These are phyloP conservation scores for Pristionchus mayeri DNA, from an alignment of 2,888 invertebrate genomes.

Conservation along the genomic window DNA sequence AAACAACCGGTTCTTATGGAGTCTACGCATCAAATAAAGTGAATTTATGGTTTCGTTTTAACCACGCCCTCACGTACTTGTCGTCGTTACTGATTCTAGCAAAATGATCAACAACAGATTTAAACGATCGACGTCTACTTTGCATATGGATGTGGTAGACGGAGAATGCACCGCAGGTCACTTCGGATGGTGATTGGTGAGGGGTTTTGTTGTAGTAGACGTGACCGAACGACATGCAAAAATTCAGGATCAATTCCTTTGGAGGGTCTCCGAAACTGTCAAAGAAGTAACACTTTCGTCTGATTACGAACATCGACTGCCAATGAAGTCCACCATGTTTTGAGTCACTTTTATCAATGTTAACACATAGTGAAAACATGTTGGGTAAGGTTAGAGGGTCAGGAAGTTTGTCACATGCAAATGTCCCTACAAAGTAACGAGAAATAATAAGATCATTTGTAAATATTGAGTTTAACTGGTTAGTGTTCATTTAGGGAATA, in stretches of 20 bases:
- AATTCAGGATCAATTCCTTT: neutral
- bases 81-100: neutral
- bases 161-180: slow-evolving; percentile 3
- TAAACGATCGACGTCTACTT: neutral
- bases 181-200: neutral
- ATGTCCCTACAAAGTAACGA: neutral
- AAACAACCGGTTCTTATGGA: slow-evolving; percentile 8
- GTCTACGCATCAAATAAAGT: slow-evolving; percentile 17
- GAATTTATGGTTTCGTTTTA: neutral
- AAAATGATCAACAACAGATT: neutral
- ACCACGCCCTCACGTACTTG: neutral
- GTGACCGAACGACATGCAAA: neutral
- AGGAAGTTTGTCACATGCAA: slow-evolving; percentile 1
- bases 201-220: neutral
- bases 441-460: neutral
- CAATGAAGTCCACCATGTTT: neutral
- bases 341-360: neutral
- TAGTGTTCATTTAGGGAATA: neutral
- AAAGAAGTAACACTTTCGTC: neutral
- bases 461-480: neutral
- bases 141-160: slow-evolving; percentile 7
- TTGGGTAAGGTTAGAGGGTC: neutral
- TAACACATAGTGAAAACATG: neutral
- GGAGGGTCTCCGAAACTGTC: slow-evolving; percentile 10
- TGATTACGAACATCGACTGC: slow-evolving; percentile 6